A percentile compares a stretch with the other conserved stretches of the same genome.
phyloP scores from a whole-genome alignment of 2,888 invertebrate species.

The Zaprionus bogoriensis region DNA sequence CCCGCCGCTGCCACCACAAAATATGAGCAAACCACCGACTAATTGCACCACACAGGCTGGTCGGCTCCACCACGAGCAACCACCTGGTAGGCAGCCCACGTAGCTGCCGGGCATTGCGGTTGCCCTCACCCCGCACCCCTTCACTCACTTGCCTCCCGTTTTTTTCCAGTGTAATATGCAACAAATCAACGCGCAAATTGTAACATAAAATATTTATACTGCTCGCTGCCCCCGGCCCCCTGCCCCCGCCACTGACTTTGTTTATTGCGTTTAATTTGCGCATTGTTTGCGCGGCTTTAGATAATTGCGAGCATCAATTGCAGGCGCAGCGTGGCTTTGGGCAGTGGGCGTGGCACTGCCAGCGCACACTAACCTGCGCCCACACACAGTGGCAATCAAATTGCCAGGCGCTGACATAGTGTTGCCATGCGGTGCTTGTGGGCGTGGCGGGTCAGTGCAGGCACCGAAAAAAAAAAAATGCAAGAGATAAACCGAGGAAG shows the following conservation, averaged over 20 bases:
- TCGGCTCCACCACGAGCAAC: slow-evolving; percentile 9
- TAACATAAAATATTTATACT: slow-evolving; percentile 73
- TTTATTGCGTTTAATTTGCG: slow-evolving; percentile 75
- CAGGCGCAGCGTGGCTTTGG: slow-evolving; percentile 24
- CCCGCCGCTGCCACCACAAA: slow-evolving; percentile 40
- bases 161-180: slow-evolving; percentile 65
- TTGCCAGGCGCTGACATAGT: slow-evolving; percentile 62
- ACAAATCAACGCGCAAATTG: slow-evolving; percentile 74
- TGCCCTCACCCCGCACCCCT: neutral
- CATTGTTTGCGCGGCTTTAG: slow-evolving; percentile 73
- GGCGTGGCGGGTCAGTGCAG: slow-evolving; percentile 44
- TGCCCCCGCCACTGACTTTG: slow-evolving; percentile 31
- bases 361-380: slow-evolving; percentile 37
- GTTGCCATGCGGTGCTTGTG: too few relatives aligned
- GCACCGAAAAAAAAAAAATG: slow-evolving; percentile 10
- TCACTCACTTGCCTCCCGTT: neutral
- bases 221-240: neutral
- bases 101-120: slow-evolving; percentile 62
- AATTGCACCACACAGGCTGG: slow-evolving; percentile 57
- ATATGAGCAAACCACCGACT: slow-evolving; percentile 53
- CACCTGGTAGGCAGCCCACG: slow-evolving; percentile 55
- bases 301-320: slow-evolving; percentile 75
- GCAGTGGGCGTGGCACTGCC: slow-evolving; percentile 12
- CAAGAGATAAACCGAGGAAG: neutral
- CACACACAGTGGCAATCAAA: slow-evolving; percentile 68